Conservation (phyloP, 2,113 vertebrate species). For the Apus apus region DNA sequence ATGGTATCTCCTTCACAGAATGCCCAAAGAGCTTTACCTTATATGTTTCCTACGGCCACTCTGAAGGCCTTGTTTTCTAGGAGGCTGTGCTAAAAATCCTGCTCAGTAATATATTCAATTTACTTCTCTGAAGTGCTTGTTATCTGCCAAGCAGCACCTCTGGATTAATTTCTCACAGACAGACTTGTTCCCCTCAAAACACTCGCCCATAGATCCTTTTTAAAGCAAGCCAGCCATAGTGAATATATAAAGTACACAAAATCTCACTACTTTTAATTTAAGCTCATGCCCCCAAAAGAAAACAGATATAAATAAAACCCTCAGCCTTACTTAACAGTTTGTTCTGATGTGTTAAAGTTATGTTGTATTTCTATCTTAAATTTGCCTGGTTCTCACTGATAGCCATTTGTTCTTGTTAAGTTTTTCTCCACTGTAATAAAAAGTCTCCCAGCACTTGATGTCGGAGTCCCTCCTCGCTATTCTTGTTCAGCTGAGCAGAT, state of each 20-base stretch:
- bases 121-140: neutral
- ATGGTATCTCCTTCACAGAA: neutral
- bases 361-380: neutral
- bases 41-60: neutral
- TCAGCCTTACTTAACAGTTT: neutral
- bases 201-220: neutral
- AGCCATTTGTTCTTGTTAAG: neutral
- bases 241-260: neutral
- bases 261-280: neutral
- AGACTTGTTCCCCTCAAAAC: neutral
- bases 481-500: slow-evolving; percentile 20
- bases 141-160: neutral
- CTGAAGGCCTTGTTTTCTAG: neutral
- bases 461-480: neutral
- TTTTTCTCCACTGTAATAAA: neutral
- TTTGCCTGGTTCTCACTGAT: neutral
- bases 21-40: neutral
- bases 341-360: neutral
- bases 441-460: neutral
- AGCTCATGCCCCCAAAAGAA: neutral
- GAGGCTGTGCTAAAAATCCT: neutral
- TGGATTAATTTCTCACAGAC: neutral
- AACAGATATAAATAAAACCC: neutral
- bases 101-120: neutral
- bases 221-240: neutral